These are phyloP conservation scores for Drosophila melanica DNA, from an alignment of 1,140 invertebrate species.

Conservation along the genomic window DNA sequence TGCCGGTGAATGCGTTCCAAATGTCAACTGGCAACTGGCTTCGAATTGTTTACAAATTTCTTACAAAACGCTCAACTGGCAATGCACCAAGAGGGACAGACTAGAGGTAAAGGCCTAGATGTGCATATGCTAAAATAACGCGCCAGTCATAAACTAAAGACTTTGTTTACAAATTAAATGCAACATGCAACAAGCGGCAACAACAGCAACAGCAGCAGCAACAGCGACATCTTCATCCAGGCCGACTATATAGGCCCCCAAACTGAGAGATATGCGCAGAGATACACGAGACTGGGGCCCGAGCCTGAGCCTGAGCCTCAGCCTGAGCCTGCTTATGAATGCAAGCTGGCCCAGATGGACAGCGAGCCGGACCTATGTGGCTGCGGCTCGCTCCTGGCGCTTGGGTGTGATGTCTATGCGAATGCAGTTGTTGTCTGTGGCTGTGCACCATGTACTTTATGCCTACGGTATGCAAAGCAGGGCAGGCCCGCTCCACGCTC, in stretches of 20 bases:
- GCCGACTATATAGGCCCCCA: conserved; percentile 59
- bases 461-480: conserved; percentile 79
- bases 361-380: conserved; percentile 18
- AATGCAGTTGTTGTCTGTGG: conserved; percentile 8
- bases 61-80: conserved; percentile 64
- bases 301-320: neutral
- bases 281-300: conserved; percentile 23
- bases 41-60: conserved; percentile 80
- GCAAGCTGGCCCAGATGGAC: conserved; percentile 45
- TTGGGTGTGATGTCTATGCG: conserved; percentile 67
- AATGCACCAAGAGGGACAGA: conserved; percentile 16
- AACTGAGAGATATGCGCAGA: conserved; percentile 42
- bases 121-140: conserved; percentile 81
- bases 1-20: conserved; percentile 54
- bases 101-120: conserved; percentile 39
- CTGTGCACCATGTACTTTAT: conserved; percentile 65
- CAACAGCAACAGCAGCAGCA: conserved; percentile 34
- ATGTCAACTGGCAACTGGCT: conserved; percentile 25
- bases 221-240: conserved; percentile 51
- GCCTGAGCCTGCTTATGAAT: conserved; percentile 63
- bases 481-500: conserved; percentile 26
- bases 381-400: conserved; percentile 61
- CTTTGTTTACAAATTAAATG: conserved; percentile 83
- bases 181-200: conserved; percentile 73
- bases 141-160: conserved; percentile 81